Conservation (phyloP, 2,113 vertebrate genomes). For the Rousettus leschenaultii region DNA sequence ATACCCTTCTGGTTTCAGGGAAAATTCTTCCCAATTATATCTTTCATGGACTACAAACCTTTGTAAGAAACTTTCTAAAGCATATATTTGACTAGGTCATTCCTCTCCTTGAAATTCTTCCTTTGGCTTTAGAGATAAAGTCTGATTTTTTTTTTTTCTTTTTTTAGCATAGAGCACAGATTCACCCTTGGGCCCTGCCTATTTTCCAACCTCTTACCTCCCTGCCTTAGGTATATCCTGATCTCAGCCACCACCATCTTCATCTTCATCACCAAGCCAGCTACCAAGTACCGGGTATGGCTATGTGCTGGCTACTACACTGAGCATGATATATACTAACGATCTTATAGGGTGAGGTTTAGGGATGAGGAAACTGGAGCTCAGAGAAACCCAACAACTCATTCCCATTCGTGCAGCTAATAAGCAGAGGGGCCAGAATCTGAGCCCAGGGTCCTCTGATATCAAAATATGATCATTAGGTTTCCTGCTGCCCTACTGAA, state of each 20-base stretch:
- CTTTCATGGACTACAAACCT: neutral
- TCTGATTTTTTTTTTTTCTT: neutral
- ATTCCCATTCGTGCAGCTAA: neutral
- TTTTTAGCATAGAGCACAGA: neutral
- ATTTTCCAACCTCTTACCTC: no score
- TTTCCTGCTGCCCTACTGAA: neutral
- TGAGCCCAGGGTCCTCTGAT: neutral
- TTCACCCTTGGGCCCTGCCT: neutral
- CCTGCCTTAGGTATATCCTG: neutral
- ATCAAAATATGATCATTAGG: neutral
- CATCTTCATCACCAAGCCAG: neutral
- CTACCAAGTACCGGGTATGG: neutral
- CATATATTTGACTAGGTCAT: neutral
- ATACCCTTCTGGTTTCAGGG: neutral
- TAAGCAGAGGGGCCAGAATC: neutral
- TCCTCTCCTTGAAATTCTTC: neutral
- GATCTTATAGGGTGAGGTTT: neutral
- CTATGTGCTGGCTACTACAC: neutral
- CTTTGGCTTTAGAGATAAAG: neutral
- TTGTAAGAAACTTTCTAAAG: neutral
- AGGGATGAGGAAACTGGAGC: neutral
- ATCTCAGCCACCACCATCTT: neutral
- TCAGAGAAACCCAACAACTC: neutral
- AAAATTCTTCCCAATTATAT: neutral
- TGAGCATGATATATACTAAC: neutral